Base-by-base conservation (phyloP, 2,113 vertebrate species). In the Bos javanicus region DNA sequence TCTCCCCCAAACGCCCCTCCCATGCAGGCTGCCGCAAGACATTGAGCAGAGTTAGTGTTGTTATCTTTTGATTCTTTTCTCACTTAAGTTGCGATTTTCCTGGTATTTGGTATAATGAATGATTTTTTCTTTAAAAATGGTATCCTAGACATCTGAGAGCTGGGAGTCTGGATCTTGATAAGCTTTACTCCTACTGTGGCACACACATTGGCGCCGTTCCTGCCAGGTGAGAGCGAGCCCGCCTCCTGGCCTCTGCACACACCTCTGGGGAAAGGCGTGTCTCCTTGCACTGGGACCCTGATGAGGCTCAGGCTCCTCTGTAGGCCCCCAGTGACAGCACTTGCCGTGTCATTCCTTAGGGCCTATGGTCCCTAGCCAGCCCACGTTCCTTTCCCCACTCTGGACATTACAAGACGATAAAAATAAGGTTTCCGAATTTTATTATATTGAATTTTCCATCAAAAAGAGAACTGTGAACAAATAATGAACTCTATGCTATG, bases 1-100 rank as follows among this genome's bases (percentile, higher is more conserved):
- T 6, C 67, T 39, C n/a, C n/a, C 67, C 67, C n/a, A 6, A 12
- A 13, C 0, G 5, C n/a, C n/a, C 67, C n/a, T 39, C n/a, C n/a
- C 67, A 12, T 23, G n/a, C 67, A 39, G 67, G 67, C 67, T 39
- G 67, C n/a, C 2, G 3, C n/a, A 23, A 21, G 36, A 6, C n/a
- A 71, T 6, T 13, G 67, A 11, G n/a, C 67, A 39, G 67, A 23
- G 10, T 71, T 71, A 23, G n/a, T 71, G 67, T 39, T 13, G 67
- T 74, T 19, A 7, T 36, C 60, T 36, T 9, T 59, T 59, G 33
- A 6, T n/a, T 78, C 91, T 84, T 82, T 87, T 64, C 82, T 36
- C 54, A 28, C 12, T 43, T 23, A 59, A 3, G 30, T 36, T 87
- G 74, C 23, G 52, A 30, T 71, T 82, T 91, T 78, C 88, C 62